Conservation (phyloP, 2,113 vertebrate species). For the Notothenia coriiceps region DNA sequence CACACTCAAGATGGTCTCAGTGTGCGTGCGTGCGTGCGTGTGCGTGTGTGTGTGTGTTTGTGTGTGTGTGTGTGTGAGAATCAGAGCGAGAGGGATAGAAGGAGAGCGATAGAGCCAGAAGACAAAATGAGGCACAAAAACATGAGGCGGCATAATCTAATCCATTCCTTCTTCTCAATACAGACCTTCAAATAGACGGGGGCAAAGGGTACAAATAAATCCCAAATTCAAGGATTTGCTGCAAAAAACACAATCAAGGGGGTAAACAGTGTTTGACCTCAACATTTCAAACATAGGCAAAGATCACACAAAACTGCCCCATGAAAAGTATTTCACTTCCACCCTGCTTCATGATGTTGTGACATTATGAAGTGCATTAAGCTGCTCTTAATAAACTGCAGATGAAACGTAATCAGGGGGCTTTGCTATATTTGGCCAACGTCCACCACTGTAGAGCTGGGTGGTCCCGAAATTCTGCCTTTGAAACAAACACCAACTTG, state of each 20-base stretch:
- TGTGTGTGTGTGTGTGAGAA: not conserved
- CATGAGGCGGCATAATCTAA: not conserved
- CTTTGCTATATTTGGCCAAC: constrained; percentile 64
- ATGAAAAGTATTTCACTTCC: no score
- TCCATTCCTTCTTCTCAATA: not conserved
- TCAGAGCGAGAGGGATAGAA: not conserved
- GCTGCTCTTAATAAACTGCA: constrained; percentile 46
- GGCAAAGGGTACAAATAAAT: no score
- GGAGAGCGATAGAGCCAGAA: not conserved
- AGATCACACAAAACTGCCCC: no score
- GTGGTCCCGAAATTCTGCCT: constrained; percentile 35
- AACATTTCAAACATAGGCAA: no score
- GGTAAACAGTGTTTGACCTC: no score
- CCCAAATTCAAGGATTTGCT: no score
- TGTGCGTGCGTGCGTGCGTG: not conserved
- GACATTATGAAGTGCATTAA: constrained; percentile 15
- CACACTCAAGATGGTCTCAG: not conserved
- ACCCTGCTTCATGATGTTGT: not conserved
- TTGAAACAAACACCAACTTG: constrained; percentile 39
- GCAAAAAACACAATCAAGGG: no score
- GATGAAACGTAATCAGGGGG: constrained; percentile 54
- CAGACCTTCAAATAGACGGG: not conserved
- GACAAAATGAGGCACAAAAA: constrained; percentile 16
- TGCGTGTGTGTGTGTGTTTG: not conserved
- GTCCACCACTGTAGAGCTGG: constrained; percentile 41